Base-by-base conservation (phyloP, 2,113 vertebrate genomes). In the Ursus arctos region DNA sequence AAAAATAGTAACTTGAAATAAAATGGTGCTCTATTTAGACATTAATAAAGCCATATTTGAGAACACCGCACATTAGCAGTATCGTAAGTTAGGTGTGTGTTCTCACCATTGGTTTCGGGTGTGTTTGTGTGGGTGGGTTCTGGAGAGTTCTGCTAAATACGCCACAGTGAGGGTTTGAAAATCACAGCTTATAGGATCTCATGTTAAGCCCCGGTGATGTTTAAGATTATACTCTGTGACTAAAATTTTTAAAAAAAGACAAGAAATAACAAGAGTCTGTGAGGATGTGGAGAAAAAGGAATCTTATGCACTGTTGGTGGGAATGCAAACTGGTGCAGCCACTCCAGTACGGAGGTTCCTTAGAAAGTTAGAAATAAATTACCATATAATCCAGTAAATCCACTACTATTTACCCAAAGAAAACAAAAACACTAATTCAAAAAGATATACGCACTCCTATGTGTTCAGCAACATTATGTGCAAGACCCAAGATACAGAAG, bases 71-170 rank as follows among this genome's bases (percentile, higher is more conserved):
- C 9, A 1, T 19, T 22, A 22, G 11, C 63, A 16, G 31, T 33
- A 53, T 28, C 4, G 0, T 15, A 53, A 2, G 43, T 33, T 43
- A 7, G 33, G 1, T 3, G 0, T 5, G 22, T 49, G 24, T 40
- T 16, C 31, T 69, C 49, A 33, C 9, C 49, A 24, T 33, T 22
- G 22, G 61, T 24, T 69, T 69, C 28, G 43, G n/a, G 61, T 19
- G 5, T 2, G 19, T 59, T 22, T 47, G 15, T 24, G 4, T 36
- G 13, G 31, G 33, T 11, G 33, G 16, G 0, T 76, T 36, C 11
- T 0, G 1, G 59, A 12, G 7, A 3, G 31, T 33, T 91, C 22
- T n/a, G 24, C 43, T 26, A 19, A 33, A 40, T 24, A 22, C 18
- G 9, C 26, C 88, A 40, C 18, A 15, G 72, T 7, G 40, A 21